Base-by-base conservation (phyloP, 2,113 vertebrate genomes). In the Notarius lentiginosus region DNA sequence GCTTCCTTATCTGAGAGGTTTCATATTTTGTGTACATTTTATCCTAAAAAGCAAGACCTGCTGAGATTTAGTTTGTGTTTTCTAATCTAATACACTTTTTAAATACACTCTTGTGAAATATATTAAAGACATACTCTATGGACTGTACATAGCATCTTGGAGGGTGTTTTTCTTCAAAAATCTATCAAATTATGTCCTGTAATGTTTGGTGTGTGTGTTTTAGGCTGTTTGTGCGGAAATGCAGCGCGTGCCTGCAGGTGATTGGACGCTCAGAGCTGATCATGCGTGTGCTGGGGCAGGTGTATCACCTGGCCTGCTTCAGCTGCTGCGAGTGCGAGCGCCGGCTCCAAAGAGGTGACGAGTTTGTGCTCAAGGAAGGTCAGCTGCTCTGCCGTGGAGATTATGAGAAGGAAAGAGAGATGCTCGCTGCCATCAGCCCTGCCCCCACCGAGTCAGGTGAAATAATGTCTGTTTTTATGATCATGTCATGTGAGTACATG, bases 301-400 rank as follows among this genome's bases (percentile, higher is more conserved):
- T 98, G 88, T 97, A 97, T 91, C 97, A 97, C 85, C 94, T 97
- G 60, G 95, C 94, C 85, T 97, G 97, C 94, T 97, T 98, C 93
- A 96, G 91, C 93, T 98, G 97, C 94, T 98, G 97, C 27, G 97
- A 97, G 94, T 98, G 97, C 7, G 97, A 98, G 92, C 95, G 96
- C 58, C 93, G 95, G 30, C 95, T 98, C 90, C 96, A 96, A 91
- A 94, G 95, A 9, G 97, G 97, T 0, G 97, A 98, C 11, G 96
- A 97, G 95, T 97, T 97, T 34, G 97, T 97, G 86, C 94, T 98
- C 85, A 98, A 98, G 83, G 97, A 97, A 87, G 97, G 97, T 49
- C 97, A 97, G 92, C 95, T 97, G 90, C 95, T 98, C 24, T 97
- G 97, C 81, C 95, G 97, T 81, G 94, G 96, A 3, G 97, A 98